These are phyloP conservation scores for Eupeodes corollae DNA, from an alignment of 1,140 invertebrate species.

Conservation along the genomic window DNA sequence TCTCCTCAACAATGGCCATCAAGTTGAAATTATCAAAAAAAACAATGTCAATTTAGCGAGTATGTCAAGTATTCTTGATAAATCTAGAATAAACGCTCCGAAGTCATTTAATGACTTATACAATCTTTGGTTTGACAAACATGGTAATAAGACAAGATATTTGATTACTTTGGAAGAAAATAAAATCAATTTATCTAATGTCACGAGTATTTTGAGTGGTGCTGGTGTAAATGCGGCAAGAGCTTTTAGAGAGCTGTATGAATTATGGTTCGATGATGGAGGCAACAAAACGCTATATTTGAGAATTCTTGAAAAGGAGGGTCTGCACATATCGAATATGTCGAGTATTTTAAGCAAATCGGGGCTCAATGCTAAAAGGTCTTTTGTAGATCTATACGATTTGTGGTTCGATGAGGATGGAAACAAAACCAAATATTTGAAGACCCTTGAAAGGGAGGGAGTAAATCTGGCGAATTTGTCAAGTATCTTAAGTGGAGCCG, in stretches of 20 bases:
- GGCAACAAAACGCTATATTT: conserved; percentile 19
- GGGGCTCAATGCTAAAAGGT: conserved; percentile 8
- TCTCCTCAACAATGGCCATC: no score
- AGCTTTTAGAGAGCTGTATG: conserved; percentile 12
- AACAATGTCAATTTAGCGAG: no score
- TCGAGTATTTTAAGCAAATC: conserved; percentile 17
- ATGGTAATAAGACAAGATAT: conserved; percentile 16
- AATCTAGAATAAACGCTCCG: no score
- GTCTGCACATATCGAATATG: conserved; percentile 13
- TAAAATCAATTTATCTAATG: conserved; percentile 11
- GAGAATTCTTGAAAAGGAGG: conserved; percentile 12
- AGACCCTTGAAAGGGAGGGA: conserved; percentile 11
- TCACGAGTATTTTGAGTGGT: conserved; percentile 16
- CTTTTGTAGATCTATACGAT: conserved; percentile 14
- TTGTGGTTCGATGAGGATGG: conserved; percentile 12
- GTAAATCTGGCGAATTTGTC: conserved; percentile 14
- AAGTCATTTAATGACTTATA: no score
- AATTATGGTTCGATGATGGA: conserved; percentile 15
- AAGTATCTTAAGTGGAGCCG: conserved; percentile 15
- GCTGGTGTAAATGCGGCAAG: conserved; percentile 9
- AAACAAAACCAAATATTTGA: conserved; percentile 14
- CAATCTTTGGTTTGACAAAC: conserved; percentile 17
- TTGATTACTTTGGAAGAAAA: conserved; percentile 14
- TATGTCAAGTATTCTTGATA: no score
- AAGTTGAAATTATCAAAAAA: no score